Evolutionary conservation across 1,140 invertebrate species (phyloP), one percentile per base, ranked within the genome.

Genomic region (Leptonema lineaticorne): DNA sequence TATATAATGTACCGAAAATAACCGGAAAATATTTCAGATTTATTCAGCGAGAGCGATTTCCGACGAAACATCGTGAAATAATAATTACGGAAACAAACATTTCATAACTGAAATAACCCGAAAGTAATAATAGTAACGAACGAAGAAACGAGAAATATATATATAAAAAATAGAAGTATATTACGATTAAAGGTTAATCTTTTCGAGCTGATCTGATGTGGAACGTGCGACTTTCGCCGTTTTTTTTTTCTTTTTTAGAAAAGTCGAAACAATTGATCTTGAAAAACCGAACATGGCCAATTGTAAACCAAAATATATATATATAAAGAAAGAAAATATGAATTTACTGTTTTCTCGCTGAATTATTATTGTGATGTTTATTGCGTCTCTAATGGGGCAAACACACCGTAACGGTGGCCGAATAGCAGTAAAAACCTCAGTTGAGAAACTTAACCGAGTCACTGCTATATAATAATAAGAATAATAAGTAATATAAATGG

Each of bases 141-240:
- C 30, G 30, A 37, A 6, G 14, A 37, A 37, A 37, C 30, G 14
- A 37, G 14, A 8, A 37, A 8, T 37, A 14, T 8, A 6, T n/a
- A 37, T 8, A 37, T 37, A 6, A 37, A 37, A 6, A 37, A 14
- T 37, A 6, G 30, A 37, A 8, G 7, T 50, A 7, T 8, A 18
- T 18, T 30, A 24, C n/a, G 33, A 33, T 14, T n/a, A 66, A 66
- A 27, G 63, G 48, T 57, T 66, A 66, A 66, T 53, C 27, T 14
- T 22, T 28, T 64, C 27, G 48, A 56, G 48, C 48, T 28, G 41
- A n/a, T 28, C 33, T n/a, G 16, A 66, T 66, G 63, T 66, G 30
- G 63, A 66, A 20, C 63, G 63, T 66, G 63, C 48, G 63, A 65
- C 48, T 48, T 33, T n/a, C 46, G 53, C 8, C 14, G 24, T n/a